Evolutionary conservation across 2,797 vertebrate species (phyloP).

Genomic region (Sebastes itinus): DNA sequence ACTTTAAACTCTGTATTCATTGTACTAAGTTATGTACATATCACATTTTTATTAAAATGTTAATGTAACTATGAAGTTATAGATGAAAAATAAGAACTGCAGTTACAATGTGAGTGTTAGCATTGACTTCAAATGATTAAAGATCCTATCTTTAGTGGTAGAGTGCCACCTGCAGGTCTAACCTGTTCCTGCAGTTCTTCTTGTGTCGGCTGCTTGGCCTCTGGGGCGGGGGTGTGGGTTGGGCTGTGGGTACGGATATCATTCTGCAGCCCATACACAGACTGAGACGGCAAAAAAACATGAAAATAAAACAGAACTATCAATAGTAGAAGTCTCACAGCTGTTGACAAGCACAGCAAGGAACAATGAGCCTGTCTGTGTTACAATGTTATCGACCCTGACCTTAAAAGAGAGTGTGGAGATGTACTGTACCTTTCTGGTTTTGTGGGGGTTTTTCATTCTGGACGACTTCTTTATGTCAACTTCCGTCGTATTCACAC

Average conservation of each 20-base stretch:
- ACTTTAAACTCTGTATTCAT: background rate
- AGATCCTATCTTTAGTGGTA: background rate
- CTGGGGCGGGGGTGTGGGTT: conserved; percentile 90
- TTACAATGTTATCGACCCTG: conserved; percentile 2
- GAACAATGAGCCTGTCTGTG: background rate
- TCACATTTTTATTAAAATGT: background rate
- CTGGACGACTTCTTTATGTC: conserved; percentile 99
- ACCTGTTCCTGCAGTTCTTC: conserved; percentile 96
- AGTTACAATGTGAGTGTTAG: background rate
- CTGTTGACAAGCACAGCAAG: background rate
- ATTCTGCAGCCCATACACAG: conserved; percentile 96
- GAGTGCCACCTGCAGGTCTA: conserved; percentile 13
- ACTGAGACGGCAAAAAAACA: conserved; percentile 73
- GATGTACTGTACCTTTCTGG: conserved; percentile 89
- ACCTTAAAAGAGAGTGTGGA: conserved; percentile 14
- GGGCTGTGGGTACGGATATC: conserved; percentile 95
- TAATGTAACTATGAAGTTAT: background rate
- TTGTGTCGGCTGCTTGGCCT: conserved; percentile 93
- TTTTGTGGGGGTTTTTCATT: conserved; percentile 99
- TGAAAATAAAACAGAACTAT: background rate
- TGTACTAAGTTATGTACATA: background rate
- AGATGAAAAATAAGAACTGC: background rate
- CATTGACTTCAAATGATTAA: background rate
- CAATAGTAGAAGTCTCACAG: background rate
- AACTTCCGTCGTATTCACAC: conserved; percentile 98